These are phyloP conservation scores for Anarsia innoxiella DNA, from an alignment of 2,888 invertebrate genomes.

Conservation along the genomic window DNA sequence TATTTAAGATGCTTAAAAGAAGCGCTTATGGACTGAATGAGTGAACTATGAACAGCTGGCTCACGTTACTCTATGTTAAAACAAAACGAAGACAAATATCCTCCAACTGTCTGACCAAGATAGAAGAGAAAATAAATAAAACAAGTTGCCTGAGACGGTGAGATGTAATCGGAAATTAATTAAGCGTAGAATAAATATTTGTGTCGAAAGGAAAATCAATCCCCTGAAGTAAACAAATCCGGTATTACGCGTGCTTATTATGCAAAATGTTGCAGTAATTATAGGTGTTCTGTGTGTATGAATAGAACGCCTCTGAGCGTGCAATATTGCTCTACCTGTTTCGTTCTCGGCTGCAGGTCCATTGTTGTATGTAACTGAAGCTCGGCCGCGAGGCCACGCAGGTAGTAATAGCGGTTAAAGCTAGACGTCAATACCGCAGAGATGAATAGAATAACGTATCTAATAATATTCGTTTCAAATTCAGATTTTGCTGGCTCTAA, in stretches of 20 bases:
- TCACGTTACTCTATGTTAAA: not conserved
- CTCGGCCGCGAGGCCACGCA: conserved; percentile 38
- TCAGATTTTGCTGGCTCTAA: too few species aligned
- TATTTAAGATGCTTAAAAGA: too few species aligned
- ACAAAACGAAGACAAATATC: too few species aligned
- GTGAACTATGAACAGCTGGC: not conserved
- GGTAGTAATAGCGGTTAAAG: conserved; percentile 34
- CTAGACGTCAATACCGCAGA: not conserved
- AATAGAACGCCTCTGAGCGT: conserved; percentile 11
- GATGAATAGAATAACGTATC: not conserved
- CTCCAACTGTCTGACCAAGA: too few species aligned
- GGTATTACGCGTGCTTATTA: conserved; percentile 1
- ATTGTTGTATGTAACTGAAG: conserved; percentile 49
- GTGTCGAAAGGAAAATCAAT: too few species aligned
- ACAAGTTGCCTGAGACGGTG: too few species aligned
- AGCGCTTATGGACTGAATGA: not conserved
- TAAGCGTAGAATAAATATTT: too few species aligned
- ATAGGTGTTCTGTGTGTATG: conserved; percentile 6
- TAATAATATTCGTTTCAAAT: not conserved
- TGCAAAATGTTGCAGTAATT: conserved; percentile 5
- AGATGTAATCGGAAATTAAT: too few species aligned
- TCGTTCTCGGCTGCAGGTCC: conserved; percentile 32
- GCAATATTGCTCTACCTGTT: conserved; percentile 24
- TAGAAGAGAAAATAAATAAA: too few species aligned
- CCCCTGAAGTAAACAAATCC: too few species aligned